Conservation (phyloP, 2,888 invertebrate genomes). For the Melanostoma mellinum region DNA sequence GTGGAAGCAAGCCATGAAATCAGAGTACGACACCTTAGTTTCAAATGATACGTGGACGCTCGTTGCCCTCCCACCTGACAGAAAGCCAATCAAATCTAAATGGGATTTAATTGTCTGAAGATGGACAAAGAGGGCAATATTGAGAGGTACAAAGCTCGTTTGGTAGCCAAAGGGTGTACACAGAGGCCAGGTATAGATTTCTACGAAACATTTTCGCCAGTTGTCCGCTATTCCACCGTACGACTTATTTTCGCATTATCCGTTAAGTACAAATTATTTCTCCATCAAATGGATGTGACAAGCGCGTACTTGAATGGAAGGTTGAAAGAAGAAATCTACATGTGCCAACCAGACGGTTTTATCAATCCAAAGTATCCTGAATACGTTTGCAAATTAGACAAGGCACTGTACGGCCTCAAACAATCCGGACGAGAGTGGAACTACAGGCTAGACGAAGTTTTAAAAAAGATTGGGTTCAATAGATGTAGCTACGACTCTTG, state of each 20-base stretch:
- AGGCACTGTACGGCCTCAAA: conserved; percentile 20
- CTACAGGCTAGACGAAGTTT: conserved; percentile 14
- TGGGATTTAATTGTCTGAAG: conserved; percentile 74
- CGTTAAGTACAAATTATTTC: conserved; percentile 22
- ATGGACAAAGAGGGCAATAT: conserved; percentile 66
- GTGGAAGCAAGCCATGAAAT: conserved; percentile 73
- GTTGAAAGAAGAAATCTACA: conserved; percentile 42
- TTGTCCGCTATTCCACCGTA: conserved; percentile 24
- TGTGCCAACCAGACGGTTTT: conserved; percentile 46
- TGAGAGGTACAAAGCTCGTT: conserved; percentile 66
- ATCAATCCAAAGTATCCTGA: conserved; percentile 8
- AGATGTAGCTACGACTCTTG: conserved; percentile 26
- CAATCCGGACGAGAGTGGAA: conserved; percentile 33
- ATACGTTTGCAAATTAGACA: conserved; percentile 19
- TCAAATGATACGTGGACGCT: conserved; percentile 73
- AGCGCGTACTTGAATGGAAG: conserved; percentile 46
- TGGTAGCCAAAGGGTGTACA: conserved; percentile 75
- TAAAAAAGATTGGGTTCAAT: conserved; percentile 14
- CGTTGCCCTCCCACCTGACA: conserved; percentile 65
- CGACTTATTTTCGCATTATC: conserved; percentile 32
- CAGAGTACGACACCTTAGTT: conserved; percentile 71
- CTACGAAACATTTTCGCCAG: conserved; percentile 32
- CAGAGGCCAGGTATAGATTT: too few species aligned
- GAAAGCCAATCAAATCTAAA: conserved; percentile 71
- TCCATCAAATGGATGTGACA: conserved; percentile 46